Evolutionary conservation across 1,140 invertebrate species (phyloP).

Genomic region (Leptopilina boulardi): DNA sequence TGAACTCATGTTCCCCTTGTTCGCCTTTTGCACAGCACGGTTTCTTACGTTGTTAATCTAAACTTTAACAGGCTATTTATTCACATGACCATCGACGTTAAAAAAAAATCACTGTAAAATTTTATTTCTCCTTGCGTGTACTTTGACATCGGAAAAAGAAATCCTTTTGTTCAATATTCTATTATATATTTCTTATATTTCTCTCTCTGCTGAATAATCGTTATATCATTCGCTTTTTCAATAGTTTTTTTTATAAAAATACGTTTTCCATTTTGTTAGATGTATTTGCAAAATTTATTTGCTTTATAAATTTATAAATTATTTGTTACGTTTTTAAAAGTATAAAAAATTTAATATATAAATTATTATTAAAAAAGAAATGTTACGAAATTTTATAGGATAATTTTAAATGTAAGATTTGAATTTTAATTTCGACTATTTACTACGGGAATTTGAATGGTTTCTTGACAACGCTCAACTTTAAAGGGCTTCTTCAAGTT

Average conservation of each 20-base stretch:
- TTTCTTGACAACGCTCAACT: not conserved
- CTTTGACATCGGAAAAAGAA: not conserved
- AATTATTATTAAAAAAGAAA: no score
- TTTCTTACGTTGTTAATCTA: slow-evolving; percentile 10
- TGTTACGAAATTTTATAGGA: no score
- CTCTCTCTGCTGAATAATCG: not conserved
- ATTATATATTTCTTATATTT: not conserved
- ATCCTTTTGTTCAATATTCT: not conserved
- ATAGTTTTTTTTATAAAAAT: not conserved
- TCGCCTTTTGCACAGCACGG: not conserved
- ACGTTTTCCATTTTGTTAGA: not conserved
- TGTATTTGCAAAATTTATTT: not conserved
- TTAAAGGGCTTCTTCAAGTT: not conserved
- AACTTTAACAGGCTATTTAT: slow-evolving; percentile 8
- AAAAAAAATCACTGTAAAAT: slow-evolving; percentile 2
- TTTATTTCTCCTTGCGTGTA: not conserved
- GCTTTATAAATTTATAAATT: no score
- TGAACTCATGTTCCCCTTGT: slow-evolving; percentile 14
- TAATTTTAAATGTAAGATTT: not conserved
- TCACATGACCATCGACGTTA: slow-evolving; percentile 8
- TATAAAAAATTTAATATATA: no score
- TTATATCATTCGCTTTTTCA: not conserved
- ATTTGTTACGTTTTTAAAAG: no score
- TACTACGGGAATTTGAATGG: not conserved
- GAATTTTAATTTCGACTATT: not conserved